Evolutionary conservation across 2,888 invertebrate genomes (phyloP), one percentile per base, ranked within the genome.

Genomic region (Zootermopsis nevadensis): DNA sequence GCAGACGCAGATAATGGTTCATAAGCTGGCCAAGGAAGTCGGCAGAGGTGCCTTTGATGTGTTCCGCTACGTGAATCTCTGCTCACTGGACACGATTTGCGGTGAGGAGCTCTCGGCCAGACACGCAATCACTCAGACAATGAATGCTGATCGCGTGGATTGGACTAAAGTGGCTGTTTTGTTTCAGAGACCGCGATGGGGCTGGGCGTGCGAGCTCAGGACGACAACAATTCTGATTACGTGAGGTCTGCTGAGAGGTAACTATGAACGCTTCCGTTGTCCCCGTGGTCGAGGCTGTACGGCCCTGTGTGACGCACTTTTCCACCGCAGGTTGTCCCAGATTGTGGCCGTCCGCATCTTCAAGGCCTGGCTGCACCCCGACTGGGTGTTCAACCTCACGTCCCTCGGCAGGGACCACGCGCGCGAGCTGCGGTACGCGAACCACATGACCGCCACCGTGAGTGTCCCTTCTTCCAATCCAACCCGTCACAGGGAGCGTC

Each of bases 161-260:
- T 48, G 19, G 48, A 48, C 19, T 48, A 15, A 48, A 48, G 48
- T 48, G 12, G 19, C 48, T 48, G 19, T 48, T 19, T 48, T 12
- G 19, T 66, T 66, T 66, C 66, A 66, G 66, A 66, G 66, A 66
- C 66, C 30, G 66, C 66, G 1, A 30, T 66, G 66, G 66, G 66
- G 27, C 27, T 30, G 66, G 19, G 12, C 30, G 27, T 30, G 7
- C 27, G 30, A 30, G 30, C n/a, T 4, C n/a, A 66, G 30, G 66
- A 66, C n/a, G 15, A 27, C 30, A n/a, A 30, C 27, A 66, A n/a
- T 19, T n/a, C 30, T 0, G 66, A 66, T 27, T 66, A 66, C 27
- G 15, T 66, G 1, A 66, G 15, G 27, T n/a, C 66, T 19, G 19
- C 66, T 10, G 15, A n/a, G 12, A 66, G 66, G 66, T 66, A 27